Percentiles rank a stretch among this genome's conserved stretches.
Conservation (phyloP, 2,113 vertebrate genomes). For the Anolis sagrei region DNA sequence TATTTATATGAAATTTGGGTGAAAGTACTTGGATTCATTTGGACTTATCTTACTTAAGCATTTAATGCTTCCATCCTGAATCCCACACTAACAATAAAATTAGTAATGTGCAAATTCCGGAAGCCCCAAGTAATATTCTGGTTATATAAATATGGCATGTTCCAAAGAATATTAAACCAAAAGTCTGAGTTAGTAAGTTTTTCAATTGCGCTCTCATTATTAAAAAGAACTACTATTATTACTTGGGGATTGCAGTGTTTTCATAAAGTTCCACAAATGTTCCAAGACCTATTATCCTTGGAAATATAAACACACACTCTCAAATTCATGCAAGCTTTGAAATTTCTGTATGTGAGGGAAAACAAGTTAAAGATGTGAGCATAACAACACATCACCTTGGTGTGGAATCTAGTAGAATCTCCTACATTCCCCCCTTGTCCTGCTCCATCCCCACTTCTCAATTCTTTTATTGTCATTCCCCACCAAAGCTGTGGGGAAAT, state of each 20-base stretch:
- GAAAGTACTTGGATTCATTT: neutral
- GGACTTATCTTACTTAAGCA: neutral
- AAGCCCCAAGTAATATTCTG: conserved; percentile 14
- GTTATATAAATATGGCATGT: conserved; percentile 28
- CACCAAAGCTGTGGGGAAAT: neutral
- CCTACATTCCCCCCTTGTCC: no score
- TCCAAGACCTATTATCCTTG: neutral
- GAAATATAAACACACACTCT: neutral
- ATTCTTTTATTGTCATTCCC: neutral
- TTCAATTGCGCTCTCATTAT: conserved; percentile 18
- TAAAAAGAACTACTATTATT: neutral
- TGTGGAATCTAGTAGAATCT: neutral
- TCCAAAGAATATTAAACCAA: conserved; percentile 26
- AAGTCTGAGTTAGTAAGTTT: conserved; percentile 21
- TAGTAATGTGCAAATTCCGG: neutral
- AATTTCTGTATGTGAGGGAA: neutral
- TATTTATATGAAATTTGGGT: conserved; percentile 5
- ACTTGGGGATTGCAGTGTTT: neutral
- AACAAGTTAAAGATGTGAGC: neutral
- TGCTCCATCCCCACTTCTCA: no score
- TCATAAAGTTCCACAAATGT: neutral
- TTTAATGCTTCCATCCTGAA: neutral
- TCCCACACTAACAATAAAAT: neutral
- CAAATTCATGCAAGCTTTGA: no score
- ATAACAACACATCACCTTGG: neutral